These are phyloP conservation scores for Actenoides hombroni DNA, from an alignment of 2,113 vertebrate genomes.

Conservation along the genomic window DNA sequence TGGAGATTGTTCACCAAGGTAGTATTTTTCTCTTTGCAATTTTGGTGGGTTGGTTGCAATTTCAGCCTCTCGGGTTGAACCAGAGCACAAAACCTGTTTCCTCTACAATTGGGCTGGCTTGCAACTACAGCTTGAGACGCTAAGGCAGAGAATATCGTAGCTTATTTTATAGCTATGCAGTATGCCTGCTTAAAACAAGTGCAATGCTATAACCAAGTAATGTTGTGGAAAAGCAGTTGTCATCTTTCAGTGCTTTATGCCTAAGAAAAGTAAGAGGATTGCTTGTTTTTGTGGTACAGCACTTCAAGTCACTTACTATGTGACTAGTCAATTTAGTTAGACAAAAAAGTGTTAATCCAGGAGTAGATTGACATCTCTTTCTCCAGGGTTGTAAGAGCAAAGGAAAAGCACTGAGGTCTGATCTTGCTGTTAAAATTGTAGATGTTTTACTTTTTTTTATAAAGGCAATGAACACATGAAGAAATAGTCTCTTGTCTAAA, in stretches of 20 bases:
- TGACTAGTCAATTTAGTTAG: background rate
- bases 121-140: background rate
- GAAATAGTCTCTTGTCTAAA: background rate
- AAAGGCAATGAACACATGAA: background rate
- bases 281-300: background rate
- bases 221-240: background rate
- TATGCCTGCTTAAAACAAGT: background rate
- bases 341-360: background rate
- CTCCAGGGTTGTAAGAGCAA: background rate
- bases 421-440: background rate
- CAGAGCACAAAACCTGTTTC: background rate
- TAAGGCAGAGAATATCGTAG: background rate
- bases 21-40: background rate
- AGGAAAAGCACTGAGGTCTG: background rate
- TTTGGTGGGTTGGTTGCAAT: background rate
- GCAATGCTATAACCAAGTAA: background rate
- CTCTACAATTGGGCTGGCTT: background rate
- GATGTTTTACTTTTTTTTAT: background rate
- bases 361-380: background rate
- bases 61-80: background rate
- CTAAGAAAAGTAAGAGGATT: background rate
- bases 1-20: slow-evolving; percentile 99
- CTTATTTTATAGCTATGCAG: background rate
- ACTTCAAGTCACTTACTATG: background rate
- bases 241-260: background rate